A percentile compares a stretch with the other conserved stretches of the same genome.
Evolutionary conservation across 1,140 invertebrate species (phyloP).

Genomic region (Mesaphorura yosii): DNA sequence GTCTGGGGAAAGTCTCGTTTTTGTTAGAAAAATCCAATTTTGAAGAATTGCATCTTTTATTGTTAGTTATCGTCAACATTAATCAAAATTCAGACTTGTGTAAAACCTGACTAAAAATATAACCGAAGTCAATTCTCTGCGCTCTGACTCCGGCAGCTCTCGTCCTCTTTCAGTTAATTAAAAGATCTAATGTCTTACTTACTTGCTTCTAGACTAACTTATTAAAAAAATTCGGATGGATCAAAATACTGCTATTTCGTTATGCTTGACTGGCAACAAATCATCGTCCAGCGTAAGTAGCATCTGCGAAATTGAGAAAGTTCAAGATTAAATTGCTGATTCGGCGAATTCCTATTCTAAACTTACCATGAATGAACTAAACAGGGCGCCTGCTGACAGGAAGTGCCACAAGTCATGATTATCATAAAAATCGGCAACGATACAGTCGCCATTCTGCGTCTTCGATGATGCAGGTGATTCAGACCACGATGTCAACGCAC

Average conservation of each 20-base stretch:
- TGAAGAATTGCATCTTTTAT: too few species aligned
- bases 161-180: too few species aligned
- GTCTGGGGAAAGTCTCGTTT: too few species aligned
- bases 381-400: constrained; percentile 16
- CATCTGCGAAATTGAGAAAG: constrained; percentile 14
- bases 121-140: too few species aligned
- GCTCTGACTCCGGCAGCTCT: too few species aligned
- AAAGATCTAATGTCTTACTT: too few species aligned
- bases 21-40: too few species aligned
- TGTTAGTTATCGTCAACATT: too few species aligned
- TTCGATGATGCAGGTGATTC: constrained; percentile 25
- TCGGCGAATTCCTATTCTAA: not conserved
- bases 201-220: too few species aligned
- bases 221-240: not conserved
- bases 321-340: not conserved
- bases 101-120: too few species aligned
- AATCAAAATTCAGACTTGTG: too few species aligned
- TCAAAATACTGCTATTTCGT: constrained; percentile 27
- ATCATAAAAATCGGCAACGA: constrained; percentile 23
- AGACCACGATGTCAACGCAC: constrained; percentile 23
- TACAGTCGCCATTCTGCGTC: constrained; percentile 15
- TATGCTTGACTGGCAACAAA: constrained; percentile 16
- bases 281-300: constrained; percentile 30
- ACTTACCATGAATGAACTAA: constrained; percentile 26
- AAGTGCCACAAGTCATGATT: constrained; percentile 30